These are phyloP conservation scores for Polypedilum vanderplanki DNA, from an alignment of 1,140 invertebrate genomes.

Conservation along the genomic window DNA sequence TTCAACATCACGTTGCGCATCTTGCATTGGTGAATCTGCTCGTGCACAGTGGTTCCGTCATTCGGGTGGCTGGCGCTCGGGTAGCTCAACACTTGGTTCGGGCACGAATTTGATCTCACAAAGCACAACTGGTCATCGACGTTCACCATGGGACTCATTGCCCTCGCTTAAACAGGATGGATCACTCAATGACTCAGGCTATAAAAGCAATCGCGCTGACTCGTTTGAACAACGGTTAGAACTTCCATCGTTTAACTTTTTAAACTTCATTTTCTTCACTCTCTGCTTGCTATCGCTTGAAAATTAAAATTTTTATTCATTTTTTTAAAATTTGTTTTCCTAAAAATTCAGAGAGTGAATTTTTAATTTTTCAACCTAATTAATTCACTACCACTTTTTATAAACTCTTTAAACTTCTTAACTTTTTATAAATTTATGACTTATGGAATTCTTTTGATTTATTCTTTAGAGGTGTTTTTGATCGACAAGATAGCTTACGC, in stretches of 20 bases:
- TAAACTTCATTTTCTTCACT: constrained; percentile 12
- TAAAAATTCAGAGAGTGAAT: too few relatives aligned
- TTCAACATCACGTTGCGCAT: constrained; percentile 62
- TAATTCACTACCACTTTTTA: too few relatives aligned
- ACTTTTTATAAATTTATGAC: too few relatives aligned
- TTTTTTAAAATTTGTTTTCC: not conserved
- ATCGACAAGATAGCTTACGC: constrained; percentile 80
- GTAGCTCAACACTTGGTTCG: constrained; percentile 61
- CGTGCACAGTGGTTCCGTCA: constrained; percentile 79
- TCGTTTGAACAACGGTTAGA: constrained; percentile 73
- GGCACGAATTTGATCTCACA: constrained; percentile 44
- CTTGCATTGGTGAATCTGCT: constrained; percentile 75
- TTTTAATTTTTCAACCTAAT: too few relatives aligned
- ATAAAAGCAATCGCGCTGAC: constrained; percentile 75
- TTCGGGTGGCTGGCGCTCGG: constrained; percentile 78
- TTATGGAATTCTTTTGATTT: not conserved
- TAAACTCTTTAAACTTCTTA: too few relatives aligned
- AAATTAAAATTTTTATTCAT: not conserved
- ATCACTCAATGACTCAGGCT: constrained; percentile 75
- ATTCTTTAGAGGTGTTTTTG: constrained; percentile 67
- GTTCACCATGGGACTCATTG: constrained; percentile 76
- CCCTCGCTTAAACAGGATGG: constrained; percentile 73
- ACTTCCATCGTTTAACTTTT: not conserved
- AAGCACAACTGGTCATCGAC: constrained; percentile 48
- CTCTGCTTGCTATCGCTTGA: not conserved